A percentile compares a stretch with the other conserved stretches of the same genome.
Conservation (phyloP, 2,797 vertebrate species). For the Sitta carolinensis region DNA sequence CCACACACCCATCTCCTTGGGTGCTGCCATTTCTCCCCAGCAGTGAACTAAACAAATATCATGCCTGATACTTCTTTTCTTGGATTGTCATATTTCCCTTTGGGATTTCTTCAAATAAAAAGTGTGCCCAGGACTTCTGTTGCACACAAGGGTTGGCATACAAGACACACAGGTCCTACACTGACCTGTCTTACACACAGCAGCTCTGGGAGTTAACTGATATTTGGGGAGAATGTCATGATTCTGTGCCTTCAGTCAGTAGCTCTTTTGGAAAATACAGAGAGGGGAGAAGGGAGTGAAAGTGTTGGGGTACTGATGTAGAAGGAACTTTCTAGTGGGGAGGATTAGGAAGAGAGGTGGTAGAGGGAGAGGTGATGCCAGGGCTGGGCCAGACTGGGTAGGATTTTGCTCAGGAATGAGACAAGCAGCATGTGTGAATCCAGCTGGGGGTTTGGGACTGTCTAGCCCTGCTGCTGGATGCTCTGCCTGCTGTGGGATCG, state of each 20-base stretch:
- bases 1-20: neutral
- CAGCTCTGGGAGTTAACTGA: neutral
- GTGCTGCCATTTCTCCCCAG: neutral
- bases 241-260: neutral
- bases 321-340: neutral
- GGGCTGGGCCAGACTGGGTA: neutral
- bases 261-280: neutral
- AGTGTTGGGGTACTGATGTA: neutral
- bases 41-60: neutral
- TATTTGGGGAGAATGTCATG: neutral
- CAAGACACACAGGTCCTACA: fast-evolving
- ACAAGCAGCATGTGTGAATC: neutral
- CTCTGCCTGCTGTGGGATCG: neutral
- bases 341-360: neutral
- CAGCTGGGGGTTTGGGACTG: neutral
- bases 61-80: neutral
- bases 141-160: neutral
- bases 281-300: neutral
- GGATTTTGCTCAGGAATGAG: neutral
- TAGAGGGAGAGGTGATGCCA: neutral
- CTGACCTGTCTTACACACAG: neutral
- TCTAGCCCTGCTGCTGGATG: neutral
- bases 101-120: neutral
- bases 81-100: neutral
- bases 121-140: neutral